These are phyloP conservation scores for Drosophila paracracens DNA, from an alignment of 2,888 invertebrate genomes.

Conservation along the genomic window DNA sequence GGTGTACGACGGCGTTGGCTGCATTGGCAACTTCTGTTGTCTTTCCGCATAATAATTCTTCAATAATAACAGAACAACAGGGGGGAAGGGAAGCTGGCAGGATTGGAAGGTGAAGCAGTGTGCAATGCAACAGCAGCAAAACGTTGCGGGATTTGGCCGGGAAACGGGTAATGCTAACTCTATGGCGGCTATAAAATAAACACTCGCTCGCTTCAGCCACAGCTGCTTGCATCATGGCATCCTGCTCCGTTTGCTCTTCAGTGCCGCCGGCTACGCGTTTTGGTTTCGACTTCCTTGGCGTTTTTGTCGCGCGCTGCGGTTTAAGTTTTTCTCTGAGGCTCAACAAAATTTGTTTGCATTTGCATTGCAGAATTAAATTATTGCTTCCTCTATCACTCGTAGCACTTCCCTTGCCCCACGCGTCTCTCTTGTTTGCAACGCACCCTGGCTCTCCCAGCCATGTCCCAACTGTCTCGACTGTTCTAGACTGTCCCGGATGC, in stretches of 20 bases:
- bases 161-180: conserved; percentile 53
- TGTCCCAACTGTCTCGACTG: conserved; percentile 28
- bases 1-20: conserved; percentile 17
- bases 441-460: conserved; percentile 38
- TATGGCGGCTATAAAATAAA: conserved; percentile 74
- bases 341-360: conserved; percentile 77
- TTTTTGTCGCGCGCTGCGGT: conserved; percentile 67
- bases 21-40: conserved; percentile 70
- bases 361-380: conserved; percentile 79
- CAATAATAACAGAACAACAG: conserved; percentile 66
- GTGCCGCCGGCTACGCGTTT: conserved; percentile 45
- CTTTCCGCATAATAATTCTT: conserved; percentile 72
- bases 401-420: background rate
- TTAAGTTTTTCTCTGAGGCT: conserved; percentile 75
- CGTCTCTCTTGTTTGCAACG: conserved; percentile 32
- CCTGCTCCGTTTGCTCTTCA: conserved; percentile 22
- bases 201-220: conserved; percentile 70
- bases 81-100: background rate
- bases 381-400: conserved; percentile 69
- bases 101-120: conserved; percentile 4
- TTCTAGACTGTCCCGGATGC: conserved; percentile 21
- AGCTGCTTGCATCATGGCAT: conserved; percentile 52
- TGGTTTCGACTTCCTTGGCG: conserved; percentile 47
- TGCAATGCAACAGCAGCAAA: conserved; percentile 41
- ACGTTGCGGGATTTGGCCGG: conserved; percentile 45